phyloP scores from a whole-genome alignment of 1,140 invertebrate species.

The Protaetia brevitarsis region DNA sequence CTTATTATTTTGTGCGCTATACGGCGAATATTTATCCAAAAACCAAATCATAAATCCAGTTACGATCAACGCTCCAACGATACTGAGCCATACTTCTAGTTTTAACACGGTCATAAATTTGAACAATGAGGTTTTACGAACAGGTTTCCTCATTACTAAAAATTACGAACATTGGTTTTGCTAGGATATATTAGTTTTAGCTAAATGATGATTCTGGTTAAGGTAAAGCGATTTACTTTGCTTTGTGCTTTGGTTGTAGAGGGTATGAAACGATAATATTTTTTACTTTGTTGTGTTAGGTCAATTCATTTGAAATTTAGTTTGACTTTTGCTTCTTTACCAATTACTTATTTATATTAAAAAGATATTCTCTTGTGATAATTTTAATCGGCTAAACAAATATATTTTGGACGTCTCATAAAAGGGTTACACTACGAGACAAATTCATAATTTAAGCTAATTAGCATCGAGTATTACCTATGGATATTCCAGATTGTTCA shows the following conservation, averaged over 20 bases:
- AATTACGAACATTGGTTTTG: too few relatives aligned
- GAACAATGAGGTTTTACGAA: conserved; percentile 78
- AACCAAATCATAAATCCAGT: conserved; percentile 86
- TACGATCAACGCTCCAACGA: conserved; percentile 75
- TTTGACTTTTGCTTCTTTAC: too few relatives aligned
- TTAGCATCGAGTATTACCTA: conserved; percentile 61
- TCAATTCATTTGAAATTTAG: too few relatives aligned
- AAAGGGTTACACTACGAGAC: conserved; percentile 21
- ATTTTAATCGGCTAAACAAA: too few relatives aligned
- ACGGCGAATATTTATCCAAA: conserved; percentile 85
- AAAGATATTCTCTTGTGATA: too few relatives aligned
- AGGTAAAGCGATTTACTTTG: too few relatives aligned
- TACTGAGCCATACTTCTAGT: conserved; percentile 85
- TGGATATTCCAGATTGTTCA: conserved; percentile 83
- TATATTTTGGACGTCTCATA: too few relatives aligned
- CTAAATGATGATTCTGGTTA: too few relatives aligned
- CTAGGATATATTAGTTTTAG: too few relatives aligned
- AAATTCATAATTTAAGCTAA: conserved; percentile 30
- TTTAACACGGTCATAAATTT: conserved; percentile 90
- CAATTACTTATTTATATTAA: not conserved
- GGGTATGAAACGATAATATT: too few relatives aligned
- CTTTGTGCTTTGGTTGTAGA: too few relatives aligned
- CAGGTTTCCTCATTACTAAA: conserved; percentile 79
- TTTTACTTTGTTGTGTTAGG: too few relatives aligned
- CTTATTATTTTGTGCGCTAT: conserved; percentile 81